Conservation (phyloP, 2,888 invertebrate genomes). For the Eledone cirrhosa region DNA sequence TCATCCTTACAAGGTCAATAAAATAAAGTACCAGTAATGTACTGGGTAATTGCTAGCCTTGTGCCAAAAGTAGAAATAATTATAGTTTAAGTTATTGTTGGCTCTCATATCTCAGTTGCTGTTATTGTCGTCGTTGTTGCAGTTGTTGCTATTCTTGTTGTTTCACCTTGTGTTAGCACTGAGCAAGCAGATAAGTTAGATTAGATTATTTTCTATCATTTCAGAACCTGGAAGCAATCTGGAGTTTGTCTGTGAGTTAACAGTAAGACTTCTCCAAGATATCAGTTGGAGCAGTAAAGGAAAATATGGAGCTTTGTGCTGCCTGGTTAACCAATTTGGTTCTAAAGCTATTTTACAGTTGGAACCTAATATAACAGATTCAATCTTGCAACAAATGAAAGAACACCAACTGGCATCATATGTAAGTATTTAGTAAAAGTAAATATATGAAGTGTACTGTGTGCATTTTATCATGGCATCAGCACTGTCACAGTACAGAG, state of each 20-base stretch:
- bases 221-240: constrained; percentile 42
- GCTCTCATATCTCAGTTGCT: no score
- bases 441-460: no score
- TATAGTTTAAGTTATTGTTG: no score
- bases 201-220: constrained; percentile 21
- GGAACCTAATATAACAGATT: constrained; percentile 64
- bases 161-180: no score
- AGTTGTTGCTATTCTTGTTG: no score
- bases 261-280: constrained; percentile 47
- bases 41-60: no score
- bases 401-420: constrained; percentile 67
- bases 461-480: not conserved
- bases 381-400: constrained; percentile 63
- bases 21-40: no score
- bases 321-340: constrained; percentile 67
- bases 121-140: no score
- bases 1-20: no score
- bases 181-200: no score
- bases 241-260: constrained; percentile 45
- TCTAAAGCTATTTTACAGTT: constrained; percentile 61
- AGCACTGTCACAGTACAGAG: no score
- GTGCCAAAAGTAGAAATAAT: no score
- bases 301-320: constrained; percentile 63
- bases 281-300: constrained; percentile 61
- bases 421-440: constrained; percentile 60